Conservation (phyloP, 2,797 vertebrate species). For the Danio aesculapii region DNA sequence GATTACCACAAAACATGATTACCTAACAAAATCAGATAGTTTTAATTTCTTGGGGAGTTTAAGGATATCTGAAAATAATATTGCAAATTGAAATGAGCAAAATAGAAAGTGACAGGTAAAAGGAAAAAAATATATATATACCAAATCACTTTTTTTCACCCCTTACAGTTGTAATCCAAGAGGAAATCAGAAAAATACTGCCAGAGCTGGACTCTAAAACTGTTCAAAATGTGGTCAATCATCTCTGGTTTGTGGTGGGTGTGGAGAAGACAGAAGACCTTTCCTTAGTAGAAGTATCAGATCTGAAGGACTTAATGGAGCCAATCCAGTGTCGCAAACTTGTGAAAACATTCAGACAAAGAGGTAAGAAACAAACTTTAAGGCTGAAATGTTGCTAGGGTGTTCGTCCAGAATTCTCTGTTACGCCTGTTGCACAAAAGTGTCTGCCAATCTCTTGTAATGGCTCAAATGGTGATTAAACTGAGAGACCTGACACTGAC, state of each 20-base stretch:
- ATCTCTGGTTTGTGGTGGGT: slow-evolving; percentile 37
- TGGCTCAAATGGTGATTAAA: neutral
- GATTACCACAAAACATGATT: too few species aligned
- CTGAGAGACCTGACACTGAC: neutral
- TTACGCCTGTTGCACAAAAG: neutral
- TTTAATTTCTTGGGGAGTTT: too few species aligned
- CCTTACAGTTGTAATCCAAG: slow-evolving; percentile 15
- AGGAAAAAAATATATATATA: too few species aligned
- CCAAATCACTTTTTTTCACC: neutral
- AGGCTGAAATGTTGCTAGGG: neutral
- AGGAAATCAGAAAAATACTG: slow-evolving; percentile 34
- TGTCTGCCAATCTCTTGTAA: neutral
- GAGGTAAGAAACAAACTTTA: slow-evolving; percentile 28
- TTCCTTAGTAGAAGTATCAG: slow-evolving; percentile 36
- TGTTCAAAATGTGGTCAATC: slow-evolving; percentile 36
- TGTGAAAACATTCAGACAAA: slow-evolving; percentile 28
- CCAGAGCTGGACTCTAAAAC: slow-evolving; percentile 31
- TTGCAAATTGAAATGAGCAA: too few species aligned
- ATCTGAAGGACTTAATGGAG: slow-evolving; percentile 33
- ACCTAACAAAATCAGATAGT: too few species aligned
- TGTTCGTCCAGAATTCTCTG: neutral
- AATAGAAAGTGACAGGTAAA: too few species aligned
- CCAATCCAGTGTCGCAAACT: slow-evolving; percentile 47
- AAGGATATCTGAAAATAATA: too few species aligned
- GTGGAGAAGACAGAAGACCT: slow-evolving; percentile 43